phyloP scores from a whole-genome alignment of 2,797 vertebrate species.

The Rhynchotus rufescens region DNA sequence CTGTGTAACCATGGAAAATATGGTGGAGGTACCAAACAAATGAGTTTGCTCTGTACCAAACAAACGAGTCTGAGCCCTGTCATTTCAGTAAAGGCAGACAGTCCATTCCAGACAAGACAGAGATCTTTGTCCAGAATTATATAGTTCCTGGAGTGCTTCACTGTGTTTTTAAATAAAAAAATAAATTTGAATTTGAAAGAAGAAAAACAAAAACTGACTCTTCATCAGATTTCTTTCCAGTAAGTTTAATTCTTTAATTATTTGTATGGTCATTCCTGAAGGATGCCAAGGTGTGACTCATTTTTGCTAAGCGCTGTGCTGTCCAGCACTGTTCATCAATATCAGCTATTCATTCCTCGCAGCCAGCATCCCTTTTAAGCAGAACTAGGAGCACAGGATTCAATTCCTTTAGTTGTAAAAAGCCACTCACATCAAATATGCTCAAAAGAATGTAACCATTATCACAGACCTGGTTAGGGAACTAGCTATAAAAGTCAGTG shows the following conservation, averaged over 20 bases:
- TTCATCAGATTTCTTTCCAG: slow-evolving; percentile 34
- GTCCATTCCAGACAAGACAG: background rate
- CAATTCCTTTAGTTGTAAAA: slow-evolving; percentile 29
- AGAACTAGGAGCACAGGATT: slow-evolving; percentile 26
- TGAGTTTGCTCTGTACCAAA: background rate
- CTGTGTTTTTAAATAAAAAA: background rate
- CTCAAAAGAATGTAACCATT: slow-evolving; percentile 1
- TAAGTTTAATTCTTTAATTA: slow-evolving; percentile 69
- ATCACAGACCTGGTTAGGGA: slow-evolving; percentile 3
- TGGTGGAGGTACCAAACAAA: background rate
- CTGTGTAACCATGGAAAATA: background rate
- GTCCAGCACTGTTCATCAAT: slow-evolving; percentile 60
- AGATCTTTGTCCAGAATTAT: background rate
- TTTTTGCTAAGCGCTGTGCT: slow-evolving; percentile 27
- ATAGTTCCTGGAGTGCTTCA: background rate
- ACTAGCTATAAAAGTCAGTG: background rate
- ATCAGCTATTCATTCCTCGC: slow-evolving; percentile 43
- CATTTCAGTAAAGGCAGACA: background rate
- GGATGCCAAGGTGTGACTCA: slow-evolving; percentile 67
- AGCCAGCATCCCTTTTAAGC: slow-evolving; percentile 46
- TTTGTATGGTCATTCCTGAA: slow-evolving; percentile 14
- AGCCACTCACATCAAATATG: slow-evolving; percentile 30
- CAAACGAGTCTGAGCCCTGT: background rate
- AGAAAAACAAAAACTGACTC: slow-evolving; percentile 16
- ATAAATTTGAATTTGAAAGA: background rate